phyloP scores from a whole-genome alignment of 2,113 vertebrate species.

The Motacilla tschutschensis region DNA sequence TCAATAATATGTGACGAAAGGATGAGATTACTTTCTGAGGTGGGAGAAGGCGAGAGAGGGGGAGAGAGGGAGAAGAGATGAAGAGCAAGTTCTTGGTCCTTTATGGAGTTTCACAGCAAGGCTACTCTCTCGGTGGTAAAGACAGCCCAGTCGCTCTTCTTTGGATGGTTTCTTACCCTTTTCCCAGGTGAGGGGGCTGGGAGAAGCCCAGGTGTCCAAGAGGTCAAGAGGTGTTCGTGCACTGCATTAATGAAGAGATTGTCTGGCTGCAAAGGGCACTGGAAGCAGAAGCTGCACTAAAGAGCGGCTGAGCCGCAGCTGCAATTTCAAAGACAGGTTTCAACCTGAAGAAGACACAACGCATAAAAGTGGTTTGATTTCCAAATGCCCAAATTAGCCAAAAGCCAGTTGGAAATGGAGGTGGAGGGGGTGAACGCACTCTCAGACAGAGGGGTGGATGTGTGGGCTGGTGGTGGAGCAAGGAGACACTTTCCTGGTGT shows the following conservation, averaged over 20 bases:
- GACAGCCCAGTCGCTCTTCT: neutral
- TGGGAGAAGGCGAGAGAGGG: constrained; percentile 68
- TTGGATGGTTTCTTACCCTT: neutral
- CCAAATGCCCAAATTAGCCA: neutral
- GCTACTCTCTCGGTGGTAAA: constrained; percentile 41
- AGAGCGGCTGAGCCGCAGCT: neutral
- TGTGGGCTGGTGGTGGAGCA: neutral
- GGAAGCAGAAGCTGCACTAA: neutral
- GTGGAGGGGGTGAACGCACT: rapidly evolving
- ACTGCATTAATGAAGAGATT: neutral
- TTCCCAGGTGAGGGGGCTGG: neutral
- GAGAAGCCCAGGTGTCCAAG: neutral
- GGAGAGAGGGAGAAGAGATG: constrained; percentile 65
- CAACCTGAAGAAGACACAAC: neutral
- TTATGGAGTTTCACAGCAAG: constrained; percentile 44
- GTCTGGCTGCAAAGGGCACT: neutral
- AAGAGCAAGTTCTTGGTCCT: constrained; percentile 66
- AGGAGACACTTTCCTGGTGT: neutral
- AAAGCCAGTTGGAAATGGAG: neutral
- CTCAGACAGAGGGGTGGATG: neutral
- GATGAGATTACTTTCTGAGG: constrained; percentile 83
- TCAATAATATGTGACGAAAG: constrained; percentile 86
- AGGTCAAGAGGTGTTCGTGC: rapidly evolving
- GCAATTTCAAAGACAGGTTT: neutral
- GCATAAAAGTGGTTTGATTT: neutral